Evolutionary conservation across 2,888 invertebrate genomes (phyloP).

Genomic region (Napeogenes inachia): DNA sequence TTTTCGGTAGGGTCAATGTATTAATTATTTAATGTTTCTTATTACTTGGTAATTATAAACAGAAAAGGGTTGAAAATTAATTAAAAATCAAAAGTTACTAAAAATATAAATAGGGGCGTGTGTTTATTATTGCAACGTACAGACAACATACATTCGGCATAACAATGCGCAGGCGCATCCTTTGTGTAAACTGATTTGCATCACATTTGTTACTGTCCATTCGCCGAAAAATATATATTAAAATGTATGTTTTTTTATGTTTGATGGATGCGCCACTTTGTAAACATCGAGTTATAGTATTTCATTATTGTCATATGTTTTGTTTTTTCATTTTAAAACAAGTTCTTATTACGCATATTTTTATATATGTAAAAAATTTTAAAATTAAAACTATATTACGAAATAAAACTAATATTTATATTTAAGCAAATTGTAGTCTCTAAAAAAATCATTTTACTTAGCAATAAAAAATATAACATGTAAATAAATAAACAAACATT

Average conservation of each 20-base stretch:
- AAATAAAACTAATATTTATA: too few relatives aligned
- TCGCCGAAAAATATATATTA: constrained; percentile 19
- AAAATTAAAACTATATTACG: too few relatives aligned
- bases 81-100: constrained; percentile 27
- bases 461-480: too few relatives aligned
- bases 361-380: too few relatives aligned
- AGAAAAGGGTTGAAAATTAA: neutral
- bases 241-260: neutral
- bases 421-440: too few relatives aligned
- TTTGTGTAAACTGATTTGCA: constrained; percentile 51
- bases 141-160: constrained; percentile 44
- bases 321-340: neutral
- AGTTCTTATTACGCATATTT: too few relatives aligned
- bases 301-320: neutral
- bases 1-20: too few relatives aligned
- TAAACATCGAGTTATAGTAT: neutral
- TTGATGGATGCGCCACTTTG: neutral
- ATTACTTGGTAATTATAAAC: neutral
- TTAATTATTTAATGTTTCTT: too few relatives aligned
- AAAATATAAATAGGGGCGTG: constrained; percentile 39
- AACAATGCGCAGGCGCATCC: constrained; percentile 52
- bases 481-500: too few relatives aligned
- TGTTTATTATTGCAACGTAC: constrained; percentile 44
- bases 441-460: too few relatives aligned
- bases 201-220: constrained; percentile 39